Evolutionary conservation across 2,888 invertebrate genomes (phyloP).

Genomic region (Epirrhoe tristata): DNA sequence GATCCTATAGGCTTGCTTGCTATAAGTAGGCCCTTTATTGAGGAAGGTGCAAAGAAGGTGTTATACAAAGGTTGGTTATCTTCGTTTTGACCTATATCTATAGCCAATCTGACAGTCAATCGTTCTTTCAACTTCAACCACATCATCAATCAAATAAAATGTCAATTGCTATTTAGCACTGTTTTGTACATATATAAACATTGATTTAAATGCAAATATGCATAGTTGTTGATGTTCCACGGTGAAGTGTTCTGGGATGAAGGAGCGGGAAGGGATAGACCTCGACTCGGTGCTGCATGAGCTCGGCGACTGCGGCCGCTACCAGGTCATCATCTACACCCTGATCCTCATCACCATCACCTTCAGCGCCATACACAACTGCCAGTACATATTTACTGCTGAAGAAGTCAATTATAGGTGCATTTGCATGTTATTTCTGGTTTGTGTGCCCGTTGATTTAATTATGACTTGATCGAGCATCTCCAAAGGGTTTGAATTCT

Average conservation of each 20-base stretch:
- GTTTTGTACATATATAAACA: no score
- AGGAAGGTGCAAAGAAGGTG: no score
- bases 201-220: not conserved
- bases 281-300: conserved; percentile 69
- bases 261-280: conserved; percentile 49
- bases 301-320: conserved; percentile 76
- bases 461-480: no score
- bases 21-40: no score
- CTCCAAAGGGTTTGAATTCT: no score
- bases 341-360: conserved; percentile 75
- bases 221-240: not conserved
- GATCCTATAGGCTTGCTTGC: no score
- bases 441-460: not conserved
- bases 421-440: not conserved
- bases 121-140: not conserved
- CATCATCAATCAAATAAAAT: not conserved
- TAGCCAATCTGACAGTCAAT: no score
- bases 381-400: conserved; percentile 82
- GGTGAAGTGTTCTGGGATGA: not conserved
- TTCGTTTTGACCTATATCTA: no score
- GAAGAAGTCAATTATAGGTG: conserved; percentile 79
- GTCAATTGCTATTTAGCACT: not conserved
- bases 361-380: conserved; percentile 75
- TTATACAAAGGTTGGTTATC: no score
- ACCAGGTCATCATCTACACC: conserved; percentile 71